These are phyloP conservation scores for Zaprionus obscuricornis DNA, from an alignment of 2,888 invertebrate species.

Conservation along the genomic window DNA sequence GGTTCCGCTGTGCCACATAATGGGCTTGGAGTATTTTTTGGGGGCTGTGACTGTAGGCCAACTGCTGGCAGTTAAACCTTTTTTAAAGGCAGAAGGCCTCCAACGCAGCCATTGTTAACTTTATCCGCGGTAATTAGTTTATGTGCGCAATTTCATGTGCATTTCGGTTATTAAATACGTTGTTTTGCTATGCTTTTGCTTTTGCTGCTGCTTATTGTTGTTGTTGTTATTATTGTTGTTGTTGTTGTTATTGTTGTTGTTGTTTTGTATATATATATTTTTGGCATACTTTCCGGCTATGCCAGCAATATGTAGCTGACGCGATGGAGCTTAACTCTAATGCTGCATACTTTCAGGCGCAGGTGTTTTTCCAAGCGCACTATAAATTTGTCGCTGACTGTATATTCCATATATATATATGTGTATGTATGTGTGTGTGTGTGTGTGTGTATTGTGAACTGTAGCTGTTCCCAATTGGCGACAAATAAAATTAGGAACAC, in stretches of 20 bases:
- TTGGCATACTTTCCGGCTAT: constrained; percentile 60
- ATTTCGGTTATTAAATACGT: constrained; percentile 71
- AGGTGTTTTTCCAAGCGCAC: constrained; percentile 64
- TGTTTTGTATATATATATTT: constrained; percentile 49
- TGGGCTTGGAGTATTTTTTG: constrained; percentile 31
- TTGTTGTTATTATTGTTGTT: constrained; percentile 10
- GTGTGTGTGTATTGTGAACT: background rate
- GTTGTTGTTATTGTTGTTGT: constrained; percentile 19
- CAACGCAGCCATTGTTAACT: constrained; percentile 65
- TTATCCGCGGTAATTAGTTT: constrained; percentile 78
- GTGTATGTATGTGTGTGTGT: constrained; percentile 22
- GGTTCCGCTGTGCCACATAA: constrained; percentile 49
- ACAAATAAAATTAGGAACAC: constrained; percentile 79
- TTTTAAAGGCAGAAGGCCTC: constrained; percentile 54
- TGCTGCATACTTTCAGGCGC: constrained; percentile 59
- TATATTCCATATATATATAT: no score
- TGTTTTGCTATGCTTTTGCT: constrained; percentile 19
- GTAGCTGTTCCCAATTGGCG: constrained; percentile 72
- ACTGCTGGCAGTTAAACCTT: constrained; percentile 62
- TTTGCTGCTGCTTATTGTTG: background rate
- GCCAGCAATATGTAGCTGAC: constrained; percentile 48
- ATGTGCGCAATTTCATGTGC: constrained; percentile 78
- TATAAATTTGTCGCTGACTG: constrained; percentile 74
- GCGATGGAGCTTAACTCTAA: constrained; percentile 53
- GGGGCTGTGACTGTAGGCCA: background rate